Base-by-base conservation (phyloP, 2,888 invertebrate species). In the Drosophila parthenogenetica region DNA sequence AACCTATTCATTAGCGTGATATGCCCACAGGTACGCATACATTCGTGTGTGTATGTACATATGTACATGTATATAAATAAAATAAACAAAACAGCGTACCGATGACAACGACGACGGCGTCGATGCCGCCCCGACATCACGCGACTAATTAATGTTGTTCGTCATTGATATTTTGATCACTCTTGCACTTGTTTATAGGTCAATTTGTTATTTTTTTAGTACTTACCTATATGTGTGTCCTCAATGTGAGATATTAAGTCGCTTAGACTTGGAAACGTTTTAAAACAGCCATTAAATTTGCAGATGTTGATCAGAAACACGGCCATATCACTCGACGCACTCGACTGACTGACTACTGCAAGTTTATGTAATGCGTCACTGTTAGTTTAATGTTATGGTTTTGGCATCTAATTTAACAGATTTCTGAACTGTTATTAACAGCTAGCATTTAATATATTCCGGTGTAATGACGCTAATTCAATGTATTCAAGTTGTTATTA, bases 281-380 rank as follows among this genome's bases (percentile, higher is more conserved):
- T 94, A 90, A 96, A 96, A 94, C 97, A 97, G 93, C 95, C 95
- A 94, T 95, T 95, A 93, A 95, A 97, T 94, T 96, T 96, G 94
- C 97, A 97, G 93, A 95, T 95, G 94, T 97, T 97, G 93, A 96
- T 94, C 94, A 97, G 95, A 94, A 97, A 97, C 94, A 97, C 96
- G 93, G 97, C 97, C 97, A 97, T 97, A 93, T 92, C 93, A 90
- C 91, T 90, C 89, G 89, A 90, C 90, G 89, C 89, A 90, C 91
- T 57, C 63, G 57, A 57, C 61, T 62, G 91, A 91, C 91, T 91
- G 91, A 90, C 89, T 90, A 61, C 82, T 85, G 76, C 85, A 81
- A 69, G 81, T 82, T 73, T 73, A 79, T 75, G 77, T 75, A 75
- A 75, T 60, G 67, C 59, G 62, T 63, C 76, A 75, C 74, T 79